Base-by-base conservation (phyloP, 1,140 invertebrate genomes). In the Idris sp. region DNA sequence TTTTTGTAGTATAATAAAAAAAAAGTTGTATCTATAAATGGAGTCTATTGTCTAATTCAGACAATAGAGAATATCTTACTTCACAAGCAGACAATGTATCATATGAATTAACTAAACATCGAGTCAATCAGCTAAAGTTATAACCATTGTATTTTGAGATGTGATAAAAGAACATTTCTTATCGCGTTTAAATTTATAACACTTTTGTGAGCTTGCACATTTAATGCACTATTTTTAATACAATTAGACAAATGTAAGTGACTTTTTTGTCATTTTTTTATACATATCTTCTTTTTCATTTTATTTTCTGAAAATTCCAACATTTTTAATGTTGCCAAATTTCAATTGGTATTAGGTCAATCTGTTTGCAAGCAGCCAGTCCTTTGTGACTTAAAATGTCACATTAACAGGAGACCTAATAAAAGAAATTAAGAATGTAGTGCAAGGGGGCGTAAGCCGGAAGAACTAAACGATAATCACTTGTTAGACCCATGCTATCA, bases 371-470 rank as follows among this genome's bases (percentile, higher is more conserved):
- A 43, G 25, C 22, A 33, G 8, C 26, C 8, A 38, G 9, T 13
- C 26, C n/a, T 11, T 33, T 38, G 30, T 19, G 51, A 28, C 41
- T 44, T 35, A 40, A 28, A 58, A 30, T 61, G 41, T 30, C 22
- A 53, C 51, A 64, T 64, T 64, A 64, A 25, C 36, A 5, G 2
- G 36, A 49, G 36, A 51, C 44, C 59, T 64, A 64, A 43, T 64
- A 64, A 18, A 43, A 26, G 38, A 43, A 43, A 64, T 64, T 51
- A 44, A 53, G 59, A 44, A 53, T 41, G 25, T 43, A 64, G 36
- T 44, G 48, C 38, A 51, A 43, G 59, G 46, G 46, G 59, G 59
- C 59, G 59, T 62, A 62, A 62, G 44, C 59, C 59, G 59, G 59
- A 62, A 62, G 59, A 43, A 25, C 18, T 25, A 31, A 62, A 51